Base-by-base conservation (phyloP, 2,888 invertebrate genomes). In the Pollenia griseotomentosa region DNA sequence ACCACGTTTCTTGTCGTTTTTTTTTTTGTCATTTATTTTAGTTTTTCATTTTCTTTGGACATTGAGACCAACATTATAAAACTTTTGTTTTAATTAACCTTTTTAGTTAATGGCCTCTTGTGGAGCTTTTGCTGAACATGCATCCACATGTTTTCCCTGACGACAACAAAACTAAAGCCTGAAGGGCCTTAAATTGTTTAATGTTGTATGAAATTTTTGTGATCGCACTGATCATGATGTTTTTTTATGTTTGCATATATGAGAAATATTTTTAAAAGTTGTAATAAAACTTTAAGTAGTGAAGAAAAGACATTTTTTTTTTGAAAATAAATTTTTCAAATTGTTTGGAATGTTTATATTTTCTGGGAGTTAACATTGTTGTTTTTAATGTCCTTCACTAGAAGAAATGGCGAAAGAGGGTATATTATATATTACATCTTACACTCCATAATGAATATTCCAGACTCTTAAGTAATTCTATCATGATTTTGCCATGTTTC, bases 41-140 rank as follows among this genome's bases (percentile, higher is more conserved):
- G 33, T 44, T 40, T 65, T 57, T 12, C 16, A 14, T 65, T 59
- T 53, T 48, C 44, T 61, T 57, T 44, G 68, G 75, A 42, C 70
- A 48, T 73, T 78, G 48, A 66, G 16, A 46, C 23, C 23, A 63
- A 78, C 80, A 83, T 86, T 80, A 86, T 83, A 83, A 86, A 53
- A 75, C 66, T 83, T 86, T 86, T 80, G 75, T 83, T 86, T 86
- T 83, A 83, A 83, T 83, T 83, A 83, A 83, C 83, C 83, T 83
- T 86, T 86, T 82, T 73, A 71, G 83, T 83, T 80, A 83, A 83
- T 86, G 80, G 75, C 46, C 71, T 33, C 33, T 51, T 23, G 71
- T 19, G 46, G 55, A 51, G 57, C 55, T 77, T 83, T 80, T 75
- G 65, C 46, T 61, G 53, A 70, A 81, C 80, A 85, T 70, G 70